Base-by-base conservation (phyloP, 1,140 invertebrate genomes). In the Plodia interpunctella region DNA sequence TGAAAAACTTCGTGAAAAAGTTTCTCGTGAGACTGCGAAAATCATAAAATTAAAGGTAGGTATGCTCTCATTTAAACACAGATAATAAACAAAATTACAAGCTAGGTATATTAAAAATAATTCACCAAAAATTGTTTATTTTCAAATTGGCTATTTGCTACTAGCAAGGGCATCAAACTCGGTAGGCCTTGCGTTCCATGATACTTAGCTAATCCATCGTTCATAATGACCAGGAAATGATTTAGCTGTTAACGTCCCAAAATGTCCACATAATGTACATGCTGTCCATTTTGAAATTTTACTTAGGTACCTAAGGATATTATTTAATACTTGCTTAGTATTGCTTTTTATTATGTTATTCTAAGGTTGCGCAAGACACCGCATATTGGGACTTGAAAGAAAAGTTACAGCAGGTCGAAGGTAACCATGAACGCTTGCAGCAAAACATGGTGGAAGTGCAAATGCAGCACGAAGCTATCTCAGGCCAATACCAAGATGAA, bases 401-500 rank as follows among this genome's bases (percentile, higher is more conserved):
- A 53, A 78, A 82, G 61, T 57, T 87, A 32, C 72, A 76, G 10
- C 78, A 83, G 60, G 65, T 83, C 0, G 72, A 83, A 57, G 70
- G 65, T 18, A 78, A 80, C 56, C 76, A 83, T 67, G 86, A 87
- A 67, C 71, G 78, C 0, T 65, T 86, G 32, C 81, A 85, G 57
- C 84, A 87, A 59, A 87, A 87, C 60, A 83, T 87, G 76, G 72
- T 87, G 20, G 78, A 87, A 11, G 71, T 85, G 28, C 86, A 88
- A 55, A 86, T 86, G 83, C 77, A 88, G 65, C 63, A 81, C 59
- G 84, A 87, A 50, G 68, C 78, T 17, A 66, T 82, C 49, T 82
- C 80, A 18, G 79, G 68, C 0, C 74, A 80, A 54, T 82, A 82
- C 59, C 80, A 86, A 57, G 77, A 82, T 0, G 86, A 88, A 38